Conservation (phyloP, 1,140 invertebrate genomes). For the Alviniconcha marisindica region DNA sequence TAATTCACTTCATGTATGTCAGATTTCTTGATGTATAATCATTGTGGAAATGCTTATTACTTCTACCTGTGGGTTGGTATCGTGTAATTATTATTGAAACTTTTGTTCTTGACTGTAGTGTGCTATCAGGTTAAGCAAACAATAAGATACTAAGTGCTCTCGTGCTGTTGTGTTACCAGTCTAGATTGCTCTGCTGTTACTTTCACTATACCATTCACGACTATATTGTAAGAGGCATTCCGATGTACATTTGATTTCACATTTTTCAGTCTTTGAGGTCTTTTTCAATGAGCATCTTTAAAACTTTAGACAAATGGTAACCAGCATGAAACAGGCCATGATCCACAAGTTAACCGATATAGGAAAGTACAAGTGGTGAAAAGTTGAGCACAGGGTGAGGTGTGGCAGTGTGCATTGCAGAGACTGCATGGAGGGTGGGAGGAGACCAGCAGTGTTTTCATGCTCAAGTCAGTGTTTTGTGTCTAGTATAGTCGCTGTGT, state of each 20-base stretch:
- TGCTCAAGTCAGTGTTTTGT: too few species aligned
- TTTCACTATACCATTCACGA: conserved; percentile 8
- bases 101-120: conserved; percentile 2
- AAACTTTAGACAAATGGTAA: too few species aligned
- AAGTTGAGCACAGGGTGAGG: too few species aligned
- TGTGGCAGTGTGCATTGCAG: too few species aligned
- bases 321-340: too few species aligned
- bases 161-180: not conserved
- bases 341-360: too few species aligned
- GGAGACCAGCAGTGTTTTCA: too few species aligned
- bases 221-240: conserved; percentile 40
- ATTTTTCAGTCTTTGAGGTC: not conserved
- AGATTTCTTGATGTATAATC: conserved; percentile 34
- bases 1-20: conserved; percentile 33
- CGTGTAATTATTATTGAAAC: conserved; percentile 32
- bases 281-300: too few species aligned
- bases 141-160: conserved; percentile 22
- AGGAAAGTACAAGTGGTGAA: too few species aligned
- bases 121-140: conserved; percentile 7
- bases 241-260: conserved; percentile 24
- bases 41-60: conserved; percentile 34
- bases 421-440: too few species aligned
- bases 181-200: conserved; percentile 12
- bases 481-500: not conserved
- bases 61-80: conserved; percentile 41